A percentile compares a stretch with the other conserved stretches of the same genome.
Conservation (phyloP, 2,888 invertebrate genomes). For the Sycophila texana region DNA sequence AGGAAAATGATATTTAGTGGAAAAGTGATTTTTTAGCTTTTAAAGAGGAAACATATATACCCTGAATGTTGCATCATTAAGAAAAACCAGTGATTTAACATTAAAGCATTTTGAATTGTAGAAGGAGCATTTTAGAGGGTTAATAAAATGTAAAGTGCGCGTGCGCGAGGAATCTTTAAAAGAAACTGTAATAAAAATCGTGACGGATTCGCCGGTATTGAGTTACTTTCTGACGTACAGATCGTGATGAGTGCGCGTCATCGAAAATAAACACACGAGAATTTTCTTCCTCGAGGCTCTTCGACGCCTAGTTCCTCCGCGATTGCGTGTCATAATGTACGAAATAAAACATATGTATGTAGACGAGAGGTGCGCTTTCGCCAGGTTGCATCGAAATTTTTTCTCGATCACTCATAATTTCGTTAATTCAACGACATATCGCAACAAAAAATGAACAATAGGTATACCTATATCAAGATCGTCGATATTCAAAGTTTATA, state of each 20-base stretch:
- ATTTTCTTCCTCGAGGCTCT: conserved; percentile 55
- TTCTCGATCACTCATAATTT: background rate
- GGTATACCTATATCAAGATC: conserved; percentile 4
- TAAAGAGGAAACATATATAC: conserved; percentile 42
- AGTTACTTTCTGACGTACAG: conserved; percentile 12
- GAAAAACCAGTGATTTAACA: background rate
- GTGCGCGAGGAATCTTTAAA: background rate
- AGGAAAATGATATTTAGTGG: conserved; percentile 13
- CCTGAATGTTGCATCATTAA: conserved; percentile 24
- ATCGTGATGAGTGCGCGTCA: conserved; percentile 16
- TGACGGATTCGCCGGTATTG: conserved; percentile 18
- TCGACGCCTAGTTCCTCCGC: conserved; percentile 54
- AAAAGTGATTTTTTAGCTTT: conserved; percentile 38
- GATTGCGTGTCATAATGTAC: conserved; percentile 51
- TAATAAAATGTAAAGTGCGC: background rate
- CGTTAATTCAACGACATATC: conserved; percentile 20
- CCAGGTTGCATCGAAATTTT: conserved; percentile 37
- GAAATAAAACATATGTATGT: conserved; percentile 43
- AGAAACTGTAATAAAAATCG: conserved; percentile 3
- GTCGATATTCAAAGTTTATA: too few species aligned
- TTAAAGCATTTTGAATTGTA: conserved; percentile 4
- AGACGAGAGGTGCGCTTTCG: conserved; percentile 24
- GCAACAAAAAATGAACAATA: background rate
- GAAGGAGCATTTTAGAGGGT: background rate
- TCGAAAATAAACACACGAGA: conserved; percentile 17